phyloP scores from a whole-genome alignment of 2,888 invertebrate genomes.

The Hydrotaea cyrtoneurina region DNA sequence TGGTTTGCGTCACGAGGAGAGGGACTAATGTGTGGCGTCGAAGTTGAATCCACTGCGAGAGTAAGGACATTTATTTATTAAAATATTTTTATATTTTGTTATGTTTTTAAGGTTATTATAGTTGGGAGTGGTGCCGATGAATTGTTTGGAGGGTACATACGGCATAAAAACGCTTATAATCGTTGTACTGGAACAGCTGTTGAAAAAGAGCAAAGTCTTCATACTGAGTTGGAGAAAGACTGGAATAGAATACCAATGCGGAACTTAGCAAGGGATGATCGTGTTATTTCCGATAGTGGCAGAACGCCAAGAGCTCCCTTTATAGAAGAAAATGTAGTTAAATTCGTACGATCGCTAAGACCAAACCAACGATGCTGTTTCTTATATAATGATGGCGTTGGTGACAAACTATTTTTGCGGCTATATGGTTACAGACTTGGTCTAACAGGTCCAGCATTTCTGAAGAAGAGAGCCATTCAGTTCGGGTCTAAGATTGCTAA shows the following conservation, averaged over 20 bases:
- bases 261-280: slow-evolving; percentile 97
- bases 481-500: slow-evolving; percentile 98
- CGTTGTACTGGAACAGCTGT: slow-evolving; percentile 82
- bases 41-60: slow-evolving; percentile 70
- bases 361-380: slow-evolving; percentile 84
- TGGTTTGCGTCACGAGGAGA: slow-evolving; percentile 96
- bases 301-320: slow-evolving; percentile 91
- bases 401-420: slow-evolving; percentile 96
- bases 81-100: background rate
- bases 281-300: slow-evolving; percentile 94
- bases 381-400: slow-evolving; percentile 86
- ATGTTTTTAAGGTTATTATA: slow-evolving; percentile 85
- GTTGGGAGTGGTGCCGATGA: slow-evolving; percentile 99
- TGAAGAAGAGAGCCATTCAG: slow-evolving; percentile 97
- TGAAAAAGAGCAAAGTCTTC: slow-evolving; percentile 82
- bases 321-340: slow-evolving; percentile 87
- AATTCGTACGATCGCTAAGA: slow-evolving; percentile 84
- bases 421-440: slow-evolving; percentile 87
- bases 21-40: slow-evolving; percentile 78
- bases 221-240: slow-evolving; percentile 87
- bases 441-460: slow-evolving; percentile 83
- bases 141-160: slow-evolving; percentile 95
- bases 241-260: slow-evolving; percentile 92
- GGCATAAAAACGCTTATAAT: slow-evolving; percentile 89
- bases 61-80: slow-evolving; percentile 61